phyloP scores from a whole-genome alignment of 2,113 vertebrate genomes.

The Accipiter virgatus region DNA sequence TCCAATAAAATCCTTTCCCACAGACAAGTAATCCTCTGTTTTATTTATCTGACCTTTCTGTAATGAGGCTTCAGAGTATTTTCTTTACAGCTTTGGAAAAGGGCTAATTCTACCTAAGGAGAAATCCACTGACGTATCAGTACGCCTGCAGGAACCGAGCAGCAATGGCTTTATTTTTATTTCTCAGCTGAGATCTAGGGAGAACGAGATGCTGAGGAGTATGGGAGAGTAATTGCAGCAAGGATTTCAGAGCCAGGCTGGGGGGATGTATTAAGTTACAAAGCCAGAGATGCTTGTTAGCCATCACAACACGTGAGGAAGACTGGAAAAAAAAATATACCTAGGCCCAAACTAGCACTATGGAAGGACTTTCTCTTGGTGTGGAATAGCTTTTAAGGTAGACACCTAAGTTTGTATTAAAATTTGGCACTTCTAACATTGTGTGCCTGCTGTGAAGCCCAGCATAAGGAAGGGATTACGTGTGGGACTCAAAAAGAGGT shows the following conservation, averaged over 20 bases:
- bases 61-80: constrained; percentile 37
- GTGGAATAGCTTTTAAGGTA: background rate
- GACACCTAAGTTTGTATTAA: background rate
- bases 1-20: constrained; percentile 64
- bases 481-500: background rate
- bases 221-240: background rate
- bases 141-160: background rate
- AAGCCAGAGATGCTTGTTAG: background rate
- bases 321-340: fast-evolving
- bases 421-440: background rate
- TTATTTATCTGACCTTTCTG: constrained; percentile 60
- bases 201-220: background rate
- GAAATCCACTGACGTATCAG: background rate
- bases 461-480: background rate
- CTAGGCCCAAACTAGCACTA: no score
- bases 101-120: constrained; percentile 35
- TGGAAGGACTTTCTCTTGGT: background rate
- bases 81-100: constrained; percentile 41
- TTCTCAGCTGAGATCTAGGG: background rate
- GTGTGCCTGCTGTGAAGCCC: background rate
- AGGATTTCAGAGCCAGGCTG: background rate
- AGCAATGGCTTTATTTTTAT: background rate
- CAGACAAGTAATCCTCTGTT: constrained; percentile 36
- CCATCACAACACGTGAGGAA: background rate
- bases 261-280: background rate